These are phyloP conservation scores for Actenoides hombroni DNA, from an alignment of 2,113 vertebrate species.

Conservation along the genomic window DNA sequence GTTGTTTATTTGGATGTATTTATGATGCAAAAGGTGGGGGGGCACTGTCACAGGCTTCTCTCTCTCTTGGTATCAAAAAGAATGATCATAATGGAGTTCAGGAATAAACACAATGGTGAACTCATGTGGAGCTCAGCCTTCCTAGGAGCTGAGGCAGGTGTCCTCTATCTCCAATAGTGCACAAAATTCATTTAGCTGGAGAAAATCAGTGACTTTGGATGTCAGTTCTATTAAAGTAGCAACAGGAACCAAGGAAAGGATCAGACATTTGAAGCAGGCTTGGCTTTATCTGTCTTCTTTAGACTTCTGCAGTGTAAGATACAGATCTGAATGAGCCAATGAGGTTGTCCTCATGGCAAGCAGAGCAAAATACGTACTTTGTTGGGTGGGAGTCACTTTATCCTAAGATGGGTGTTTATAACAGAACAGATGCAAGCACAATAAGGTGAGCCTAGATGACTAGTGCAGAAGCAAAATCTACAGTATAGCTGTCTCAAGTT, in stretches of 20 bases:
- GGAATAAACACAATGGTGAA: background rate
- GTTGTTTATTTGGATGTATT: background rate
- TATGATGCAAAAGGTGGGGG: background rate
- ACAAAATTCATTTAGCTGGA: background rate
- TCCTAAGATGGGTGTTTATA: background rate
- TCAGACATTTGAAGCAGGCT: background rate
- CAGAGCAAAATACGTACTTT: background rate
- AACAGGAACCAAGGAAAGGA: background rate
- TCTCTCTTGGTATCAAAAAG: background rate
- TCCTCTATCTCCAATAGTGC: background rate
- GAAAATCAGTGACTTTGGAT: background rate
- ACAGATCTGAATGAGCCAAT: background rate
- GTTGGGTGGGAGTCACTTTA: background rate
- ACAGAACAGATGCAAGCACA: background rate
- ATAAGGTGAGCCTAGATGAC: background rate
- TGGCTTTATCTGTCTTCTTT: background rate
- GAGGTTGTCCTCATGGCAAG: background rate
- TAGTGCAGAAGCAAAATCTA: background rate
- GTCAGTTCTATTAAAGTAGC: background rate
- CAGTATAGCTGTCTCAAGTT: background rate
- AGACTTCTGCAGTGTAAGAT: background rate
- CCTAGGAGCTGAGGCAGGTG: background rate
- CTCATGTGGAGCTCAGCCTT: background rate
- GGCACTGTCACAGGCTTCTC: background rate
- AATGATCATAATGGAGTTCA: no score